Percentiles rank a stretch among this genome's conserved stretches.
phyloP scores from a whole-genome alignment of 1,140 invertebrate species.

The Zaprionus nigranus region DNA sequence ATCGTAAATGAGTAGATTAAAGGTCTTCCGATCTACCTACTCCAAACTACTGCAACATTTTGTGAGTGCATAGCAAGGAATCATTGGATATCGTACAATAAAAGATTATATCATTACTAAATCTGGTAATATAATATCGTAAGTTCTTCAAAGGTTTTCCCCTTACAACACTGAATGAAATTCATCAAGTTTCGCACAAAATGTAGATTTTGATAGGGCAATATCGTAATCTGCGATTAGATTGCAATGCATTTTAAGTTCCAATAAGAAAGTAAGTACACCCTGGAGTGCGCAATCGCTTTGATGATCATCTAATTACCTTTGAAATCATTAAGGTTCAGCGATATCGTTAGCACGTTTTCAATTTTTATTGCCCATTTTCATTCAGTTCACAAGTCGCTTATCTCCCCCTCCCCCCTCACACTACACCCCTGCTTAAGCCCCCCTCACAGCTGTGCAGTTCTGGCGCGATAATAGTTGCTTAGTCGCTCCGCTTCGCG shows the following conservation, averaged over 20 bases:
- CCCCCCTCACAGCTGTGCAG: slow-evolving; percentile 41
- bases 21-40: too few species aligned
- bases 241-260: neutral
- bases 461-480: slow-evolving; percentile 54
- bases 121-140: too few species aligned
- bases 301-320: neutral
- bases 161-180: neutral
- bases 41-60: too few species aligned
- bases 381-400: neutral
- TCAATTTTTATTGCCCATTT: neutral
- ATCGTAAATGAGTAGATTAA: too few species aligned
- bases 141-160: neutral
- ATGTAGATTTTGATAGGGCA: neutral
- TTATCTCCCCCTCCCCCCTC: neutral
- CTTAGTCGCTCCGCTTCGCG: slow-evolving; percentile 89
- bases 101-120: too few species aligned
- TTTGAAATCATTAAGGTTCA: neutral
- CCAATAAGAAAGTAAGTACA: neutral
- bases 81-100: too few species aligned
- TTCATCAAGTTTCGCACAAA: neutral
- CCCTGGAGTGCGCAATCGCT: neutral
- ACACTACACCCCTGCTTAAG: neutral
- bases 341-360: neutral
- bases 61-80: too few species aligned
- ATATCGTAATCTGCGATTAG: neutral